phyloP scores from a whole-genome alignment of 30 jellyfish, hydroid and myxozoan species.

The Phacellophora camtschatica region DNA sequence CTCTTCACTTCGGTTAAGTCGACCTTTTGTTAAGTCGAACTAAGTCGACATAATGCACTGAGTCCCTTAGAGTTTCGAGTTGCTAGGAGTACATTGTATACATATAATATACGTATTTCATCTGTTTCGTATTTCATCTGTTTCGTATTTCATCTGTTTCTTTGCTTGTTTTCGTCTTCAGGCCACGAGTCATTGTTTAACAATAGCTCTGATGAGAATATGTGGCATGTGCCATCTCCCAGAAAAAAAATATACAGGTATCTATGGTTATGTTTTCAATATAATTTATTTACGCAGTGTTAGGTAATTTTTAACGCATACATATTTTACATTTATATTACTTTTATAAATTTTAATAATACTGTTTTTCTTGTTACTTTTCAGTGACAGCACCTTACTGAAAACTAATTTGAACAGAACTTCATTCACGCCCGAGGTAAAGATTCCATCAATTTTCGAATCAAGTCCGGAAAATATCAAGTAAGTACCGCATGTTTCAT shows the following conservation, averaged over 20 bases:
- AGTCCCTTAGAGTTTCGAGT: too few relatives aligned
- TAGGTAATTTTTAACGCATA: not conserved
- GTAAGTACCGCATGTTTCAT: not conserved
- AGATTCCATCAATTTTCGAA: conserved; percentile 19
- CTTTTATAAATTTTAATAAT: too few relatives aligned
- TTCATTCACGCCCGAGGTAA: conserved; percentile 25
- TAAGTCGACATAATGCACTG: too few relatives aligned
- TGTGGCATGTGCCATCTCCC: conserved; percentile 58
- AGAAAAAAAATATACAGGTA: conserved; percentile 32
- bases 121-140: not conserved
- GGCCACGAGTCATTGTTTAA: conserved; percentile 68
- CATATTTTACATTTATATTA: not conserved
- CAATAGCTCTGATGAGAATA: conserved; percentile 52
- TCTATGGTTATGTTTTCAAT: not conserved
- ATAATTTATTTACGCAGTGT: not conserved
- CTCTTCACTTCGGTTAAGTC: too few relatives aligned
- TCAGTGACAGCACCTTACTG: conserved; percentile 24
- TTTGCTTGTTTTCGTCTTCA: not conserved
- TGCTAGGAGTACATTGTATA: not conserved
- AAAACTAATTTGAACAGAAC: not conserved
- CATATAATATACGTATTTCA: not conserved
- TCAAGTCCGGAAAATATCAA: conserved; percentile 63
- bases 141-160: not conserved
- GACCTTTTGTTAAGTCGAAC: too few relatives aligned
- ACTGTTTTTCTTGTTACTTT: not conserved